Conservation (phyloP, 2,113 vertebrate species). For the Ammodytes dubius region DNA sequence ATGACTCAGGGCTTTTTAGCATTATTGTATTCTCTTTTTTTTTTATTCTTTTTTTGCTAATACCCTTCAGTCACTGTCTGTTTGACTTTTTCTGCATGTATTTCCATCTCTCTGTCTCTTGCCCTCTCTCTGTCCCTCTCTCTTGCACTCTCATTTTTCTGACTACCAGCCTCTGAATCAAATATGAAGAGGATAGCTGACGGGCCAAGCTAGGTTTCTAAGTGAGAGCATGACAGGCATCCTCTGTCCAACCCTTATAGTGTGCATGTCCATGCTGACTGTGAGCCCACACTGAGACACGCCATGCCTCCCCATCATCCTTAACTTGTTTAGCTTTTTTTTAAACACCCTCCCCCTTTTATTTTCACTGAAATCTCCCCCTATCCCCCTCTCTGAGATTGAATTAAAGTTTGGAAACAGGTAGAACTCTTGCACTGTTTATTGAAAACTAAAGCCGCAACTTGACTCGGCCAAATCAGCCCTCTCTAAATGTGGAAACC, state of each 20-base stretch:
- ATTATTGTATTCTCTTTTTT: conserved; percentile 45
- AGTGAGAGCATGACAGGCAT: conserved; percentile 54
- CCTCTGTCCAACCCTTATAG: not conserved
- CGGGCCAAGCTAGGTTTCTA: conserved; percentile 53
- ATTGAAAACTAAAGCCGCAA: conserved; percentile 22
- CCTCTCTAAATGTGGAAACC: conserved; percentile 33
- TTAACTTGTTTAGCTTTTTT: not conserved
- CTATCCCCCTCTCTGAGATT: conserved; percentile 21
- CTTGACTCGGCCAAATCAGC: not conserved
- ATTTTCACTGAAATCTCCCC: conserved; percentile 26
- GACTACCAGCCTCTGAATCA: conserved; percentile 39
- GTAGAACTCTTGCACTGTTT: conserved; percentile 26
- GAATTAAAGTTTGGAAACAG: conserved; percentile 25
- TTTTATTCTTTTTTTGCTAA: conserved; percentile 14
- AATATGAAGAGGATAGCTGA: conserved; percentile 57
- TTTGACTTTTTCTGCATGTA: conserved; percentile 25
- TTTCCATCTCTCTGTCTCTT: conserved; percentile 45
- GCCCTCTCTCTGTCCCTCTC: conserved; percentile 45
- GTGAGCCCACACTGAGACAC: conserved; percentile 12
- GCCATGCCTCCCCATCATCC: conserved; percentile 44
- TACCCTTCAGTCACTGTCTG: conserved; percentile 42
- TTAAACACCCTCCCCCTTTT: not conserved
- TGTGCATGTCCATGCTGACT: conserved; percentile 37
- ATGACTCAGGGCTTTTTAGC: conserved; percentile 49
- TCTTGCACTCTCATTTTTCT: conserved; percentile 26